phyloP scores from a whole-genome alignment of 1,140 invertebrate species.

The Pachypsylla venusta region DNA sequence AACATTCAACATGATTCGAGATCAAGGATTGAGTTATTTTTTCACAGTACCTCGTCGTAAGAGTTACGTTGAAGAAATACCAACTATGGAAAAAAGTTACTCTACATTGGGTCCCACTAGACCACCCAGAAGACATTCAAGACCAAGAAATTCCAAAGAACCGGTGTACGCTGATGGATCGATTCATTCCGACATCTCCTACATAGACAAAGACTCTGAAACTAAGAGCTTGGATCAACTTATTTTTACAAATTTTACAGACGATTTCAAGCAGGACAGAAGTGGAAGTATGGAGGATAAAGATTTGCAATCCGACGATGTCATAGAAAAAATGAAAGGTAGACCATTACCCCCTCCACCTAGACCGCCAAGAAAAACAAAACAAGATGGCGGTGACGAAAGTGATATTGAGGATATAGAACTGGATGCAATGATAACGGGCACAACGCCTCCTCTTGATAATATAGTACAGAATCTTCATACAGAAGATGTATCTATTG shows the following conservation, averaged over 20 bases:
- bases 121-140: conserved; percentile 37
- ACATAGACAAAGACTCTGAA: conserved; percentile 7
- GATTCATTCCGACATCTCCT: background rate
- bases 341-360: conserved; percentile 66
- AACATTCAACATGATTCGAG: conserved; percentile 24
- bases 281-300: conserved; percentile 34
- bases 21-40: conserved; percentile 28
- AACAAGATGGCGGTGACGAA: conserved; percentile 16
- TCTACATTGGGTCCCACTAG: conserved; percentile 46
- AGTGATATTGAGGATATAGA: conserved; percentile 1
- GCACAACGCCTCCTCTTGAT: conserved; percentile 9
- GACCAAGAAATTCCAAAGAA: conserved; percentile 32
- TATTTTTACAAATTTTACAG: conserved; percentile 31
- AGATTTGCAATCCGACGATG: conserved; percentile 48
- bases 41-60: conserved; percentile 34
- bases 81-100: conserved; percentile 42
- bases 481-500: conserved; percentile 48
- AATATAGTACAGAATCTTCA: conserved; percentile 14
- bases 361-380: conserved; percentile 46
- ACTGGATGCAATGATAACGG: background rate
- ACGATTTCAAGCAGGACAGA: conserved; percentile 16
- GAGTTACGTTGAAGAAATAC: conserved; percentile 20
- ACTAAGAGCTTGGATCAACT: conserved; percentile 21
- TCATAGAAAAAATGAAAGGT: conserved; percentile 61
- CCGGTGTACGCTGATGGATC: conserved; percentile 23